Evolutionary conservation across 2,113 vertebrate genomes (phyloP).

Genomic region (Podiceps cristatus): DNA sequence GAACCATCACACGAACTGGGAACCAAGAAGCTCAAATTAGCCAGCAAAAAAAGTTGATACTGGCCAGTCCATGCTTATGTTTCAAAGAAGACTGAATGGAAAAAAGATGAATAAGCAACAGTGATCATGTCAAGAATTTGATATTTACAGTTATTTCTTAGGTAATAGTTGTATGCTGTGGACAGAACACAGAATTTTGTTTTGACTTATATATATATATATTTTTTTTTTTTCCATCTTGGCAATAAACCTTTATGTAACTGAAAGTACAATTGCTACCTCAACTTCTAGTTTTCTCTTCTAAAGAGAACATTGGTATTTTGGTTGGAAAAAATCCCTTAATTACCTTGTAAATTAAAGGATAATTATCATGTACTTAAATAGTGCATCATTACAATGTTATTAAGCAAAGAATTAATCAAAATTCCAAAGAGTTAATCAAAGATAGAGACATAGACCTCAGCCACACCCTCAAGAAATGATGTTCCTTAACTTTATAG

Average conservation of each 20-base stretch:
- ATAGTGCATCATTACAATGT: constrained; percentile 49
- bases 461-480: constrained; percentile 14
- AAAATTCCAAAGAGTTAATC: constrained; percentile 35
- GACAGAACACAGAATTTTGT: not conserved
- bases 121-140: not conserved
- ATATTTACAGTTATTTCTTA: not conserved
- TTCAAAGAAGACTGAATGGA: not conserved
- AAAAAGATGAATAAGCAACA: not conserved
- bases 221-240: not conserved
- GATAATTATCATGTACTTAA: constrained; percentile 63
- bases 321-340: constrained; percentile 52
- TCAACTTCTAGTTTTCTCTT: constrained; percentile 54
- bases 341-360: constrained; percentile 60
- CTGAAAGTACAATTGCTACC: constrained; percentile 17
- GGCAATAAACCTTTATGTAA: constrained; percentile 17
- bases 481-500: not conserved
- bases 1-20: not conserved
- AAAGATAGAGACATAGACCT: not conserved
- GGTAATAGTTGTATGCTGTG: not conserved
- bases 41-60: not conserved
- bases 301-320: constrained; percentile 22
- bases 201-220: not conserved
- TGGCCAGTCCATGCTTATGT: not conserved
- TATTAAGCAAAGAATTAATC: constrained; percentile 63
- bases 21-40: not conserved